Conservation (phyloP, 2,113 vertebrate species). For the Indicator indicator region DNA sequence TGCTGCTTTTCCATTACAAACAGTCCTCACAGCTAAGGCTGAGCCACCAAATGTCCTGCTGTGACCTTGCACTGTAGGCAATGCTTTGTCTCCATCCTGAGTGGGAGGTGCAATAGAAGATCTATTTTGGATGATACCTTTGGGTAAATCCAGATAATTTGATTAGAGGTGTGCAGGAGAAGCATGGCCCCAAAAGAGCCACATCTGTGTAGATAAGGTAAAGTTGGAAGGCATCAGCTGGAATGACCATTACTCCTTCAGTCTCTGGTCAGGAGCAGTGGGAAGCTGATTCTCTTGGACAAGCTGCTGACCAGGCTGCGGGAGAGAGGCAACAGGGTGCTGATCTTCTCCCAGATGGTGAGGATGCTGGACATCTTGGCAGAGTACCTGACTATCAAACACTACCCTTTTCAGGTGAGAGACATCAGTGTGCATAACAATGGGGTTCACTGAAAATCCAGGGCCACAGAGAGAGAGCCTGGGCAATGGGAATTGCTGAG, state of each 20-base stretch:
- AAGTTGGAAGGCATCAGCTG: background rate
- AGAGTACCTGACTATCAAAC: slow-evolving; percentile 92
- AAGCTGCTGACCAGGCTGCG: slow-evolving; percentile 93
- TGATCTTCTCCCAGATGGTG: slow-evolving; percentile 99
- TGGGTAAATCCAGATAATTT: background rate
- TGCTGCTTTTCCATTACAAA: background rate
- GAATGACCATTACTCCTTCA: slow-evolving; percentile 69
- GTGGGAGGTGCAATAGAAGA: background rate
- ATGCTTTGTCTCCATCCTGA: background rate
- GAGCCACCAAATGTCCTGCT: background rate
- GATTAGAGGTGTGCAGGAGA: background rate
- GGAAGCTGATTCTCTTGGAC: slow-evolving; percentile 95
- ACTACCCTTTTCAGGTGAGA: slow-evolving; percentile 95
- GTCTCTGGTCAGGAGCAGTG: slow-evolving; percentile 91
- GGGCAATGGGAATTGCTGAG: background rate
- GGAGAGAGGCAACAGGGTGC: slow-evolving; percentile 93
- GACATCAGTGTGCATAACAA: background rate
- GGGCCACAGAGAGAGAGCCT: background rate
- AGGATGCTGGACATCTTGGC: slow-evolving; percentile 98
- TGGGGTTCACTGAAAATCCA: background rate
- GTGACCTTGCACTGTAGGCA: background rate
- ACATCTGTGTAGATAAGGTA: background rate
- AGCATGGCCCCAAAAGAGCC: background rate
- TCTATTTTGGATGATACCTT: background rate
- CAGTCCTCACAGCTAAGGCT: background rate